Evolutionary conservation across 2,797 vertebrate species (phyloP), one percentile per base, ranked within the genome.

Genomic region (Leptodactylus fallax): DNA sequence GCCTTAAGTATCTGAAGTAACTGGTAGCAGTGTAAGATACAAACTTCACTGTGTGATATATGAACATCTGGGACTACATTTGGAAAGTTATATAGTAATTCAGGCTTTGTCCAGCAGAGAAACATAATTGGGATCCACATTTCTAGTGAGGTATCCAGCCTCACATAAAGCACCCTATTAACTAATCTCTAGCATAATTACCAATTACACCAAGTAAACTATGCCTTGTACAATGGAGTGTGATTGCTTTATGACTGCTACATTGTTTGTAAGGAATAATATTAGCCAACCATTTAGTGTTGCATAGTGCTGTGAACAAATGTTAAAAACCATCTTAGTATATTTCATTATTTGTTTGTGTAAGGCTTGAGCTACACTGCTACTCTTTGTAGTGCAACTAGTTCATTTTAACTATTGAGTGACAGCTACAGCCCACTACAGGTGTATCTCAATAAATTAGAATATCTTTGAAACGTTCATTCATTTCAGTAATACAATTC

Each of bases 121-220:
- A 56, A 65, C 51, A 84, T 71, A 69, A 84, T 88, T 88, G n/a
- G 58, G 81, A 87, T 83, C 53, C 51, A 78, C 45, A 83, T 84
- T 84, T 56, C 53, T 56, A 71, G 69, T 69, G 63, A 79, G 76
- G 77, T 67, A 84, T 69, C 65, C 81, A 84, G 81, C 12, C 36
- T 67, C 16, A 51, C 76, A 88, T 83, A 88, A 71, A 72, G 81
- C 27, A 79, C 74, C 72, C 77, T 47, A 88, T 84, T 88, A 88
- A n/a, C 27, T 51, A 60, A 67, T 77, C 21, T 77, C 9, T 25
- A 79, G 67, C 19, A 69, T 83, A 83, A 83, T 87, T 79, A 83
- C 74, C 81, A 83, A 79, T 87, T 79, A 72, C 61, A 84, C 6
- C 25, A 56, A 79, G 61, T 53, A 84, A 84, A 83, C 53, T n/a